These are phyloP conservation scores for Spinus pinus DNA, from an alignment of 2,797 vertebrate species.

Conservation along the genomic window DNA sequence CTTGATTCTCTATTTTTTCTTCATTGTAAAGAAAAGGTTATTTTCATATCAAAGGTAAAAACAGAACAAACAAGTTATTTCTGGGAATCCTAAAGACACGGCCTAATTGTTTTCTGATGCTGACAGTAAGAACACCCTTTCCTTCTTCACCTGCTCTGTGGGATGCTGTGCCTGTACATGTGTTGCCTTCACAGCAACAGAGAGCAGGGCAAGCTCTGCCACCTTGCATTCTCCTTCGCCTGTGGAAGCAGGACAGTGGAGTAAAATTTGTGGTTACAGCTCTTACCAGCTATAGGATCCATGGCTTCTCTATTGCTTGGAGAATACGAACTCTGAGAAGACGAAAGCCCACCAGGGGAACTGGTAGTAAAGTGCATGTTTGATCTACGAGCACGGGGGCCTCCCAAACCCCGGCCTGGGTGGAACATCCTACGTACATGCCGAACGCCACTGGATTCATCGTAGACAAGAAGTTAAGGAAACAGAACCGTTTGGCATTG, in stretches of 20 bases:
- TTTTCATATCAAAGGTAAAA: not conserved
- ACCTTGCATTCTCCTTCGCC: not conserved
- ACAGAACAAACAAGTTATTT: not conserved
- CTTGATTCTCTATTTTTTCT: not conserved
- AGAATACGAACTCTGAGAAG: conserved; percentile 98
- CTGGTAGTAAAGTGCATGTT: conserved; percentile 99
- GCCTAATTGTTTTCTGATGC: not conserved
- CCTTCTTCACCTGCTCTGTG: fast-evolving
- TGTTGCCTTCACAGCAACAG: not conserved
- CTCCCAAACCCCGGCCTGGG: conserved; percentile 93
- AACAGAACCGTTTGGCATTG: not conserved
- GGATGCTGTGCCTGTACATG: fast-evolving
- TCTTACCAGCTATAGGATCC: conserved; percentile 98
- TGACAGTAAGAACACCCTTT: not conserved
- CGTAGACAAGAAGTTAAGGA: conserved; percentile 86
- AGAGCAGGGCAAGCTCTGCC: not conserved
- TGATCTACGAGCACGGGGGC: conserved; percentile 94
- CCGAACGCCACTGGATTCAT: conserved; percentile 98
- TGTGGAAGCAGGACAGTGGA: not conserved
- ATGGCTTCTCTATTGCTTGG: conserved; percentile 99
- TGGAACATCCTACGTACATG: conserved; percentile 99
- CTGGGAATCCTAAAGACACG: not conserved
- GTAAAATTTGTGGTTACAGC: not conserved
- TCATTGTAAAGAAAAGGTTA: not conserved
- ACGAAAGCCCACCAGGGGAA: conserved; percentile 93